phyloP scores from a whole-genome alignment of 2,113 vertebrate species.

The Corynorhinus townsendii region DNA sequence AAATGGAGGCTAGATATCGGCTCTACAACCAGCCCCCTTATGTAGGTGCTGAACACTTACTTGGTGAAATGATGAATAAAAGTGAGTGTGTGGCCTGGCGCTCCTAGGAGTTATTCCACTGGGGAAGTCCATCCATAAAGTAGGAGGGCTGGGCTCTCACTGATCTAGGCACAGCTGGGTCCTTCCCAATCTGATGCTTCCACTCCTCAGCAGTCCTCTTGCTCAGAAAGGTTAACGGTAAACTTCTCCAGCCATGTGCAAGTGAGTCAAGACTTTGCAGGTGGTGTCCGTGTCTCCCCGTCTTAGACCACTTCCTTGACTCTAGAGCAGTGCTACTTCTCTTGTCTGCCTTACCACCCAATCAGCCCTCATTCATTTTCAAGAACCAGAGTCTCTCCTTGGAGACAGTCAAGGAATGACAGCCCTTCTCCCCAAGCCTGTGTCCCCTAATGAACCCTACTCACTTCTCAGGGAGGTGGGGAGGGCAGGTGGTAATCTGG shows the following conservation, averaged over 20 bases:
- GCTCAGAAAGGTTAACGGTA: not conserved
- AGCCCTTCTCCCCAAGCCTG: not conserved
- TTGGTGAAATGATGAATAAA: not conserved
- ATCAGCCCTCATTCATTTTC: not conserved
- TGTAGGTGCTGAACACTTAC: not conserved
- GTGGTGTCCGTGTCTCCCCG: rapidly evolving
- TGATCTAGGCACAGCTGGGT: not conserved
- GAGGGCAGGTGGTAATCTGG: not conserved
- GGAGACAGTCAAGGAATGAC: not conserved
- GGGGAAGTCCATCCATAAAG: not conserved
- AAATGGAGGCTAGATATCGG: not conserved
- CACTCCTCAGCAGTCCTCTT: not conserved
- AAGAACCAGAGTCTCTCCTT: not conserved
- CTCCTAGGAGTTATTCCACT: not conserved
- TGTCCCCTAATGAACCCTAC: not conserved
- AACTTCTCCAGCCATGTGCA: not conserved
- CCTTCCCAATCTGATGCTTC: not conserved
- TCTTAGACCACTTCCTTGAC: not conserved
- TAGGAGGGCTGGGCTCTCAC: too few relatives aligned
- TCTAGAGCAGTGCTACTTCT: not conserved
- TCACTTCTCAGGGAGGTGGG: not conserved
- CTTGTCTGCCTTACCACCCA: not conserved
- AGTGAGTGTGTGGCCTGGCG: not conserved
- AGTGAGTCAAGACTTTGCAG: not conserved
- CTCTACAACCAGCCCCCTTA: not conserved